Evolutionary conservation across 2,113 vertebrate species (phyloP), one percentile per base, ranked within the genome.

Genomic region (Triplophysa tibetana): DNA sequence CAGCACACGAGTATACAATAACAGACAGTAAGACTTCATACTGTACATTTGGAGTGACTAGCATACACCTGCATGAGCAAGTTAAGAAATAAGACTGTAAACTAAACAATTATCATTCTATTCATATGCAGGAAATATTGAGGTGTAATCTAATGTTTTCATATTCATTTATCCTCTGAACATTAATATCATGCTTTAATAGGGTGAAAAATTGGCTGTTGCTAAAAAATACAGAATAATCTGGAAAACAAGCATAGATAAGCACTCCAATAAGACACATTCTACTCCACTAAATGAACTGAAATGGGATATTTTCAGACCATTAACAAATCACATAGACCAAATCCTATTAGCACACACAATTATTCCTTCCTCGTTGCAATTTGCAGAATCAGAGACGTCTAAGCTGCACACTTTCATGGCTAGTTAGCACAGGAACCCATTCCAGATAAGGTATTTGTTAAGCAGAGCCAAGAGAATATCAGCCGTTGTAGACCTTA

Each of bases 171-270:
- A 90, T 86, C 89, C 89, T 90, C 88, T 90, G 88, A 90, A 88
- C 88, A 88, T 86, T 92, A 92, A 94, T 93, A 93, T 93, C 92
- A 94, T 92, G 93, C 91, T 93, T 92, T 93, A 94, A 93, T 94
- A 93, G 90, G 92, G 90, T 91, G 89, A 90, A 93, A n/a, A 93
- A 93, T 93, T 93, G 90, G 89, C 91, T 91, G 90, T 89, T 90
- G 91, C 90, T 91, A 89, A 92, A 90, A 93, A 91, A 88, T 89
- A 92, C 92, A 92, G 89, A 91, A 92, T 81, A 83, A 88, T 81
- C 80, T 69, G 70, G 89, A 89, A 89, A 92, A 87, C 90, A 88
- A 91, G 91, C 91, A 91, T 91, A 93, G 90, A 93, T 93, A 94
- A 93, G 89, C 92, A 86, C 90, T 90, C 88, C 88, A 94, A 94